Percentiles rank a stretch among this genome's conserved stretches.
These are phyloP conservation scores for Malaclemys terrapin DNA, from an alignment of 2,113 vertebrate species.

Conservation along the genomic window DNA sequence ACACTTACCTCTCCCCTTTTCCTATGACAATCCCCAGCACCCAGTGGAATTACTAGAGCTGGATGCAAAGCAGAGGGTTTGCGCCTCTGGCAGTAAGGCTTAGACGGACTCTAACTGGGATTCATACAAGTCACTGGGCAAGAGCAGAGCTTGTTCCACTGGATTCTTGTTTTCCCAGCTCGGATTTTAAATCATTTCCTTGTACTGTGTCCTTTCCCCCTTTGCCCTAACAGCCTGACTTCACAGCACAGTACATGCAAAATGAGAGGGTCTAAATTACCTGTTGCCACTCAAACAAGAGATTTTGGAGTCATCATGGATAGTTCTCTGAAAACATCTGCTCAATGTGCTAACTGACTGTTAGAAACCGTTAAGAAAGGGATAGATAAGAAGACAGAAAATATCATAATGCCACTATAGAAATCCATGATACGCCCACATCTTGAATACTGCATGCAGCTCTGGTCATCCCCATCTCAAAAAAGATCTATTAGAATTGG, in stretches of 20 bases:
- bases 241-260: background rate
- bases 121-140: background rate
- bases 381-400: background rate
- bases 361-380: background rate
- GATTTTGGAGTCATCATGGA: background rate
- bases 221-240: background rate
- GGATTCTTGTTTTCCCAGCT: background rate
- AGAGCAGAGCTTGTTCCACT: background rate
- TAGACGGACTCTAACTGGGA: background rate
- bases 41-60: fast-evolving
- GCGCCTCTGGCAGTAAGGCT: background rate
- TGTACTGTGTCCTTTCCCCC: background rate
- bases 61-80: background rate
- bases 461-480: background rate
- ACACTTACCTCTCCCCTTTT: background rate
- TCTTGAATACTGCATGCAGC: background rate
- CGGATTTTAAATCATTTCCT: constrained; percentile 22
- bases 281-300: background rate
- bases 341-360: background rate
- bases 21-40: background rate
- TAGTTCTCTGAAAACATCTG: background rate
- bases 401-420: background rate
- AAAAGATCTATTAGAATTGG: background rate
- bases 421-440: background rate
- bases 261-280: background rate